These are phyloP conservation scores for Linnaemya tessellans DNA, from an alignment of 2,888 invertebrate species.

Conservation along the genomic window DNA sequence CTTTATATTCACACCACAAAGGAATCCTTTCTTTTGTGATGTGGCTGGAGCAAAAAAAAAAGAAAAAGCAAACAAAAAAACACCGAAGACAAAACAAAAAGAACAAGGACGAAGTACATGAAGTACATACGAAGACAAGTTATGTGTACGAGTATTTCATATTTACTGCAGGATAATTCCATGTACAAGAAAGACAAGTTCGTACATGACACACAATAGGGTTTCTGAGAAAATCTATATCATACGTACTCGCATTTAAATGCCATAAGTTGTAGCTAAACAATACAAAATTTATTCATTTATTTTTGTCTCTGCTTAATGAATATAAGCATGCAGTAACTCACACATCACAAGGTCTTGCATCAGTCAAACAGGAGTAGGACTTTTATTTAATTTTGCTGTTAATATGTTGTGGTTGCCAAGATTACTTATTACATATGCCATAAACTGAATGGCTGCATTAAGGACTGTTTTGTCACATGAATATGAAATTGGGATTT, in stretches of 20 bases:
- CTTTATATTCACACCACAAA: conserved; percentile 69
- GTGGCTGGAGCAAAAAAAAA: conserved; percentile 21
- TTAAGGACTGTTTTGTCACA: no score
- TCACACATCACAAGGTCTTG: not conserved
- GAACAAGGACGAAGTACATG: conserved; percentile 35
- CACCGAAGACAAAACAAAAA: conserved; percentile 21
- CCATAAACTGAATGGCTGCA: no score
- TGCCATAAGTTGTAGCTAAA: conserved; percentile 56
- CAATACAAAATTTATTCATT: conserved; percentile 56
- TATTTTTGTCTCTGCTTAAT: not conserved
- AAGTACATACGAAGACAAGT: conserved; percentile 8
- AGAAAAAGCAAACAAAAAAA: not conserved
- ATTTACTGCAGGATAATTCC: conserved; percentile 8
- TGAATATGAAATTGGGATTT: no score
- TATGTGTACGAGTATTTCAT: conserved; percentile 6
- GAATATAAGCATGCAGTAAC: not conserved
- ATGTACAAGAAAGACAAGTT: not conserved
- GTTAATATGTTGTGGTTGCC: no score
- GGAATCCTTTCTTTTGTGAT: conserved; percentile 64
- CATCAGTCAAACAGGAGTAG: not conserved
- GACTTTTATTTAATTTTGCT: not conserved
- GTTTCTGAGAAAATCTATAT: conserved; percentile 45
- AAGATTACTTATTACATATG: no score
- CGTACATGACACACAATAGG: conserved; percentile 20
- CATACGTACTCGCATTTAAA: conserved; percentile 61